Evolutionary conservation across 2,797 vertebrate genomes (phyloP).

Genomic region (Philypnodon macrostomus): DNA sequence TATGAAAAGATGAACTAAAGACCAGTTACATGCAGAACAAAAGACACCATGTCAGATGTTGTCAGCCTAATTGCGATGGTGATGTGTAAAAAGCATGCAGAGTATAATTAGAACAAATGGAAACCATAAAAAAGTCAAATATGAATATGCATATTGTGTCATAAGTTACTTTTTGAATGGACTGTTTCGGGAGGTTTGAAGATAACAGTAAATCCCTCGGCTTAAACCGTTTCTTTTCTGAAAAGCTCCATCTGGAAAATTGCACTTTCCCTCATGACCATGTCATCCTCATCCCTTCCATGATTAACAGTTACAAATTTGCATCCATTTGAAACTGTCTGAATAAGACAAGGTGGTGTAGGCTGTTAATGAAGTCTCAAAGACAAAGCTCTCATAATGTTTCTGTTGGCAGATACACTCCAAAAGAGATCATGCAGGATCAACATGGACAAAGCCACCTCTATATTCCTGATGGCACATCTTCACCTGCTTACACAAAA

Average conservation of each 20-base stretch:
- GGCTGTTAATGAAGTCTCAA: slow-evolving; percentile 25
- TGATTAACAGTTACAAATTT: slow-evolving; percentile 73
- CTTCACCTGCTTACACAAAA: slow-evolving; percentile 30
- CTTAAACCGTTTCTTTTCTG: slow-evolving; percentile 55
- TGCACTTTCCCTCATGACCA: slow-evolving; percentile 28
- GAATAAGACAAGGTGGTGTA: slow-evolving; percentile 23
- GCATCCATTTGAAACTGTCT: slow-evolving; percentile 65
- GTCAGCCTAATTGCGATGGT: slow-evolving; percentile 9
- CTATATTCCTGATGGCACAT: slow-evolving; percentile 2
- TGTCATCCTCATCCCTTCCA: slow-evolving; percentile 22
- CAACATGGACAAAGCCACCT: slow-evolving; percentile 11
- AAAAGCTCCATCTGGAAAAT: slow-evolving; percentile 39
- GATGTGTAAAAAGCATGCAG: not conserved
- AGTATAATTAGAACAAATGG: slow-evolving; percentile 20
- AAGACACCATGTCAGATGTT: not conserved
- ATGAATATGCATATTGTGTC: slow-evolving; percentile 15
- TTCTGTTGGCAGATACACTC: slow-evolving; percentile 51
- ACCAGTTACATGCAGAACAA: not conserved
- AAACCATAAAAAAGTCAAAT: slow-evolving; percentile 18
- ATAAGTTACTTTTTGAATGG: slow-evolving; percentile 23
- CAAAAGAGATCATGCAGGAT: slow-evolving; percentile 10
- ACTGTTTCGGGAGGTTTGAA: slow-evolving; percentile 17
- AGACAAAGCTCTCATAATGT: slow-evolving; percentile 35
- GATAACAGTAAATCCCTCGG: slow-evolving; percentile 41
- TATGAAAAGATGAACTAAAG: not conserved